Evolutionary conservation across 2,888 invertebrate species (phyloP).

Genomic region (Parnassius apollo): DNA sequence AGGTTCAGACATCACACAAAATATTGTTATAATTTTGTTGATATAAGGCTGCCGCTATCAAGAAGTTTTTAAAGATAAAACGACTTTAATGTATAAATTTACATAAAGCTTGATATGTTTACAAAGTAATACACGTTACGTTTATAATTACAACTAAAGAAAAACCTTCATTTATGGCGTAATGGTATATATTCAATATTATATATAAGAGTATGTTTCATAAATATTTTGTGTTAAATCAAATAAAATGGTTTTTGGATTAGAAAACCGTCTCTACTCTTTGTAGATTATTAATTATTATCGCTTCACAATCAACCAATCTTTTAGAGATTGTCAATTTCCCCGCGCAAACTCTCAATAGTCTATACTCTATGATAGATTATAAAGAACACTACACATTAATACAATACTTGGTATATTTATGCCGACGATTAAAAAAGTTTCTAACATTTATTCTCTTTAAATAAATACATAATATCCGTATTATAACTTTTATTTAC

Average conservation of each 20-base stretch:
- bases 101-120: constrained; percentile 18
- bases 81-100: not conserved
- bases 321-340: not conserved
- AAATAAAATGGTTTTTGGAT: too few species aligned
- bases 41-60: too few species aligned
- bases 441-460: constrained; percentile 6
- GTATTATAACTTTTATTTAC: constrained; percentile 14
- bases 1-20: too few species aligned
- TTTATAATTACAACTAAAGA: too few species aligned
- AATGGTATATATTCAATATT: too few species aligned
- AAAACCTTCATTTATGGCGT: too few species aligned
- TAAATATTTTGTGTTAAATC: too few species aligned
- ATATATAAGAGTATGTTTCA: too few species aligned
- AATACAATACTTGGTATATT: constrained; percentile 6
- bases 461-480: constrained; percentile 10
- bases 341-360: not conserved
- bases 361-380: not conserved
- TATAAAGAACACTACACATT: constrained; percentile 5
- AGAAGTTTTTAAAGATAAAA: too few species aligned
- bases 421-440: not conserved
- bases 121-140: constrained; percentile 4
- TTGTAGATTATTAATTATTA: too few species aligned
- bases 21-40: too few species aligned
- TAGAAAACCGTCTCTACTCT: too few species aligned
- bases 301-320: not conserved